Evolutionary conservation across 2,888 invertebrate genomes (phyloP).

Genomic region (Abrostola tripartita): DNA sequence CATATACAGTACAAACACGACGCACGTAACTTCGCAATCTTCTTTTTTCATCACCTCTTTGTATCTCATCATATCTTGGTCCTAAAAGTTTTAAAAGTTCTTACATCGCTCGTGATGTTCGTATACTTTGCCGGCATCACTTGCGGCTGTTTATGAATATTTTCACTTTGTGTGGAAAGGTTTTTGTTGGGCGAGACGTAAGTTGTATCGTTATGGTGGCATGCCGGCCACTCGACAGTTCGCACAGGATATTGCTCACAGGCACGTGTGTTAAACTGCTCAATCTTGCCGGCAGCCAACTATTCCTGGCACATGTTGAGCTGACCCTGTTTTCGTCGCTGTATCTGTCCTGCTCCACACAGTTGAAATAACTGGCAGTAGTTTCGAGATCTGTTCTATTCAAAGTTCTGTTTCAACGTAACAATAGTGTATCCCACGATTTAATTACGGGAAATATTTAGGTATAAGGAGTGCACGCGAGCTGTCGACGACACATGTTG

Average conservation of each 20-base stretch:
- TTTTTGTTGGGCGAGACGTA: conserved; percentile 32
- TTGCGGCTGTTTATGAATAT: conserved; percentile 33
- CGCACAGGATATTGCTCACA: conserved; percentile 37
- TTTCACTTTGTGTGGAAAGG: conserved; percentile 33
- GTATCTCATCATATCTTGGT: conserved; percentile 48
- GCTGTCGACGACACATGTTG: conserved; percentile 22
- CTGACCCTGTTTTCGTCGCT: neutral
- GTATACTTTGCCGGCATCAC: conserved; percentile 31
- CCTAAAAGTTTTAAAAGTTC: conserved; percentile 49
- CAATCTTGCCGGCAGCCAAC: conserved; percentile 21
- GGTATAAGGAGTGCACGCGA: conserved; percentile 8
- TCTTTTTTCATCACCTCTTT: conserved; percentile 45
- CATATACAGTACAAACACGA: conserved; percentile 27
- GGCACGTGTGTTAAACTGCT: conserved; percentile 46
- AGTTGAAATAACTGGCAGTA: conserved; percentile 15
- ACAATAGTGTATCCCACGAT: neutral
- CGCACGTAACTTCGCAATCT: conserved; percentile 47
- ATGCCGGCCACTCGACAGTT: conserved; percentile 10
- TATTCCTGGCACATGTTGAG: conserved; percentile 10
- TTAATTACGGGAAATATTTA: conserved; percentile 29
- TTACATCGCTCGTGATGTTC: conserved; percentile 34
- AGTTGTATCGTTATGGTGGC: conserved; percentile 35
- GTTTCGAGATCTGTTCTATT: conserved; percentile 18
- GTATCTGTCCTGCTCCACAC: conserved; percentile 17
- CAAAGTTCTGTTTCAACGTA: conserved; percentile 1